Percentiles rank a stretch among this genome's conserved stretches.
These are phyloP conservation scores for Sarcoramphus papa DNA, from an alignment of 2,797 vertebrate genomes.

Conservation along the genomic window DNA sequence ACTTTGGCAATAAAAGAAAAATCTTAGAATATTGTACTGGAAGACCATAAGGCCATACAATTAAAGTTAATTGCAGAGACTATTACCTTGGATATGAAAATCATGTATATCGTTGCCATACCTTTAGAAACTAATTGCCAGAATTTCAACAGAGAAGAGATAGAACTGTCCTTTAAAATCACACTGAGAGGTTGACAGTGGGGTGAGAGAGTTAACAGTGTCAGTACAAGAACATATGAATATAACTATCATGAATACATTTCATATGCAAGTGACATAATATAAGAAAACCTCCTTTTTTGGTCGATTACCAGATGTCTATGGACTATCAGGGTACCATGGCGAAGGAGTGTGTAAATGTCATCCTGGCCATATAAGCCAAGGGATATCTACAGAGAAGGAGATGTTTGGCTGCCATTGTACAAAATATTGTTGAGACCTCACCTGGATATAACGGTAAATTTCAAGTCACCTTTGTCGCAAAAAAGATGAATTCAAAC, in stretches of 20 bases:
- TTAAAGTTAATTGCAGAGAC: not conserved
- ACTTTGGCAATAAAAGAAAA: not conserved
- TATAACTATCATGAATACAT: not conserved
- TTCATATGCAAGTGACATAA: not conserved
- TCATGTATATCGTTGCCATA: not conserved
- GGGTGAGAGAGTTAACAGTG: not conserved
- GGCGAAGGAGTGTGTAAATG: accelerated
- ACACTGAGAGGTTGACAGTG: not conserved
- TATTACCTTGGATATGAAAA: not conserved
- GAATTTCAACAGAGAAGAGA: not conserved
- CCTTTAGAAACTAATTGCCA: not conserved
- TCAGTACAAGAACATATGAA: not conserved
- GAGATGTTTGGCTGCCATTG: not conserved
- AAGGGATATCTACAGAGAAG: not conserved
- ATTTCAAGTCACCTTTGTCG: not conserved
- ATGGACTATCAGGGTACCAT: not conserved
- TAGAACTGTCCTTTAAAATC: not conserved
- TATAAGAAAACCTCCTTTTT: not conserved
- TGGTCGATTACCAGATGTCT: not conserved
- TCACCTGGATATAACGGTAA: not conserved
- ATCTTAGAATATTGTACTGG: not conserved
- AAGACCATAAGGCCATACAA: not conserved
- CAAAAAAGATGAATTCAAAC: not conserved
- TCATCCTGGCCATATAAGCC: not conserved
- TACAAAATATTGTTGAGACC: not conserved